Percentiles rank a stretch among this genome's conserved stretches.
Conservation (phyloP, 2,113 vertebrate species). For the Cavia porcellus region DNA sequence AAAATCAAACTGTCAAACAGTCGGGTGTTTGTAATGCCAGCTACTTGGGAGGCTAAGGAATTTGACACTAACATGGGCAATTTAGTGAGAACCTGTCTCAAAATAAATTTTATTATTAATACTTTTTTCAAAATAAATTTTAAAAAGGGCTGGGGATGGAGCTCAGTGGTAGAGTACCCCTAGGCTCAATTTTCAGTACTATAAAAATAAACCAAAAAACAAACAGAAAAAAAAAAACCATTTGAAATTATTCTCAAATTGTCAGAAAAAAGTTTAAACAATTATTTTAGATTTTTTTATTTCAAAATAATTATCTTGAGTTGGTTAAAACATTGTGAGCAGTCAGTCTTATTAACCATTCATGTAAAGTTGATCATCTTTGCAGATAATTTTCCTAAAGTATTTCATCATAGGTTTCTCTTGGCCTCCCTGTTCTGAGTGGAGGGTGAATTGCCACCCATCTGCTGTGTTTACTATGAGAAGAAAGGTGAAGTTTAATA, state of each 20-base stretch:
- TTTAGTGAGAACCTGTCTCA: not conserved
- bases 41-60: not conserved
- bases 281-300: constrained; percentile 61
- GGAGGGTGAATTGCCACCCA: not conserved
- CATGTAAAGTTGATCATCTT: constrained; percentile 13
- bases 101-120: not conserved
- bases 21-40: not conserved
- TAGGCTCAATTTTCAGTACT: not conserved
- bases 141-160: not conserved
- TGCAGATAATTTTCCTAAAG: constrained; percentile 52
- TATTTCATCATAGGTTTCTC: constrained; percentile 36
- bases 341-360: constrained; percentile 2
- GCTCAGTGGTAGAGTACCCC: not conserved
- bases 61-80: not conserved
- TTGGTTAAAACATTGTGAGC: constrained; percentile 25
- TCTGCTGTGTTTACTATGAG: not conserved
- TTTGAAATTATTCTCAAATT: constrained; percentile 48
- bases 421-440: not conserved
- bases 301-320: constrained; percentile 46
- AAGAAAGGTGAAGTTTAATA: constrained; percentile 21
- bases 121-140: too few species aligned
- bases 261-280: constrained; percentile 15
- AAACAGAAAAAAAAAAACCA: not conserved
- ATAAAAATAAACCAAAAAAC: not conserved
- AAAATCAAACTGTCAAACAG: not conserved